A percentile compares a stretch with the other conserved stretches of the same genome.
Evolutionary conservation across 2,888 invertebrate species (phyloP).

Genomic region (Drosophila algonquin): DNA sequence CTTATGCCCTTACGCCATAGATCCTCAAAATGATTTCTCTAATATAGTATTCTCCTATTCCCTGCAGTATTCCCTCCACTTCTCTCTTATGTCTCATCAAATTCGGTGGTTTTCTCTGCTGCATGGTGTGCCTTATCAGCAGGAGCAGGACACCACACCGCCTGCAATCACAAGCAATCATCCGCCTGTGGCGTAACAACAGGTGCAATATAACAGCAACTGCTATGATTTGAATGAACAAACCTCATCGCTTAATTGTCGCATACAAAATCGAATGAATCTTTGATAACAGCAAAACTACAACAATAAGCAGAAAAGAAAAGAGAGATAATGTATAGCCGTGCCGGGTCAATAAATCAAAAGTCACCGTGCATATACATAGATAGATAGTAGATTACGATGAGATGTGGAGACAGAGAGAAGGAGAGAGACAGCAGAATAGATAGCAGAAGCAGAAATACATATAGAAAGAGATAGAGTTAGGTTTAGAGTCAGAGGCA

Average conservation of each 20-base stretch:
- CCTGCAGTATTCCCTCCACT: not conserved
- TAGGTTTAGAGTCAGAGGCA: slow-evolving; percentile 11
- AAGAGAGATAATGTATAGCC: slow-evolving; percentile 21
- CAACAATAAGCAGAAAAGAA: not conserved
- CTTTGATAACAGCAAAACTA: slow-evolving; percentile 28
- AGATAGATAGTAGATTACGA: not conserved
- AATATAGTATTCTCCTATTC: not conserved
- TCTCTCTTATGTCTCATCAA: not conserved
- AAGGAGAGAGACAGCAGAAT: slow-evolving; percentile 5
- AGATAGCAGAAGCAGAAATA: slow-evolving; percentile 7
- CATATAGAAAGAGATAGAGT: slow-evolving; percentile 6
- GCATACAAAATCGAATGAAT: slow-evolving; percentile 31
- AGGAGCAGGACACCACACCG: not conserved
- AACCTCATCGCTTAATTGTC: slow-evolving; percentile 21
- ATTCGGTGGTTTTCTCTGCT: not conserved
- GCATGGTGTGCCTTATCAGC: slow-evolving; percentile 8
- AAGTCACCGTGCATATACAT: slow-evolving; percentile 14
- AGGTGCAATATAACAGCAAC: slow-evolving; percentile 16
- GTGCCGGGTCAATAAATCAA: slow-evolving; percentile 46
- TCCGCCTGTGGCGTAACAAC: slow-evolving; percentile 21
- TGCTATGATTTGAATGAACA: slow-evolving; percentile 13
- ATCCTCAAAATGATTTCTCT: too few species aligned
- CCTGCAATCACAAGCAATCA: not conserved
- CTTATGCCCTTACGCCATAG: too few species aligned
- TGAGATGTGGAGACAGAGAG: slow-evolving; percentile 5